Evolutionary conservation across 2,888 invertebrate species (phyloP).

Genomic region (Strigamia maritima): DNA sequence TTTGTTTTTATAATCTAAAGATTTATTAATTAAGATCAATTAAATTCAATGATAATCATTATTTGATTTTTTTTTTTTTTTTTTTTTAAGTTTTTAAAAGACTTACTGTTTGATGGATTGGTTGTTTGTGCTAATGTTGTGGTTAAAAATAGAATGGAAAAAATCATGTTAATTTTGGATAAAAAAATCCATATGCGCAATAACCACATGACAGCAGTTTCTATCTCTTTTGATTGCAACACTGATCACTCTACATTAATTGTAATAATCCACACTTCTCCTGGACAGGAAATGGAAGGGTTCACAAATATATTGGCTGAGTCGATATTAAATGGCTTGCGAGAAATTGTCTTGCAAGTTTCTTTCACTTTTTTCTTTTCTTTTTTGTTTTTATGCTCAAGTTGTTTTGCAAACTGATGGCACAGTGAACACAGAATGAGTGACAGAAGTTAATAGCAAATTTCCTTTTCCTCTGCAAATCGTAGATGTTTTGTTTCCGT

Average conservation of each 20-base stretch:
- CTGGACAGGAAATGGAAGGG: slow-evolving; percentile 18
- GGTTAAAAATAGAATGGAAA: not conserved
- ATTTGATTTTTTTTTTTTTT: too few species aligned
- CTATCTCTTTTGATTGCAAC: slow-evolving; percentile 6
- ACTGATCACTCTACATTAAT: slow-evolving; percentile 25
- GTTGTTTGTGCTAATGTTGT: not conserved
- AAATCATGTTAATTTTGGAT: not conserved
- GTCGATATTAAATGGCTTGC: not conserved
- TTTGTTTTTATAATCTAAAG: not conserved
- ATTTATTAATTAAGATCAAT: not conserved
- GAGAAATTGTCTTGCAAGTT: not conserved
- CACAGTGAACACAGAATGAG: not conserved
- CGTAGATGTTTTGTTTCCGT: not conserved
- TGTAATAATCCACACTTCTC: slow-evolving; percentile 24
- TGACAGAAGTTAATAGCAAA: not conserved
- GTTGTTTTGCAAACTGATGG: not conserved
- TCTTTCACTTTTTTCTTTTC: not conserved
- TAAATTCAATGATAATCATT: not conserved
- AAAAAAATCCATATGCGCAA: not conserved
- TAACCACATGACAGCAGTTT: not conserved
- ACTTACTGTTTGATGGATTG: not conserved
- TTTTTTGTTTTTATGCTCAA: not conserved
- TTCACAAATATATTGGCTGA: slow-evolving; percentile 17
- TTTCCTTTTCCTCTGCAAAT: slow-evolving; percentile 8
- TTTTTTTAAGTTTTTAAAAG: not conserved